phyloP scores from a whole-genome alignment of 2,888 invertebrate genomes.

The Cremastobaeus sp. region DNA sequence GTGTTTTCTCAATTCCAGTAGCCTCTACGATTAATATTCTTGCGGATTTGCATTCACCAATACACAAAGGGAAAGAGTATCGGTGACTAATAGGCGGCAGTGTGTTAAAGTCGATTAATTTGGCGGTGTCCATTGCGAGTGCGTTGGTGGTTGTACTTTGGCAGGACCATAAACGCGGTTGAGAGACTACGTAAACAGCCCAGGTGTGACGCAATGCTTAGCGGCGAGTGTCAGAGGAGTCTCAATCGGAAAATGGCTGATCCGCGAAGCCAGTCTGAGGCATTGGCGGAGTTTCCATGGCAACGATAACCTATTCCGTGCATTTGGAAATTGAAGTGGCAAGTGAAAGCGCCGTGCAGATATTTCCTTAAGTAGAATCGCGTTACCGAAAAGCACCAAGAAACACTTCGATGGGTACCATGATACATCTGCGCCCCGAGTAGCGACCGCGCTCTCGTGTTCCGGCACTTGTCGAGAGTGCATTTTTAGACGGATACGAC shows the following conservation, averaged over 20 bases:
- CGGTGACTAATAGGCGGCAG: no score
- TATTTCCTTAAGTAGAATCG: conserved; percentile 56
- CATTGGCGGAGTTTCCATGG: conserved; percentile 60
- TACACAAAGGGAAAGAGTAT: no score
- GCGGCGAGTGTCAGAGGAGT: conserved; percentile 43
- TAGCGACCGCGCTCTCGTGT: no score
- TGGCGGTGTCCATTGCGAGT: conserved; percentile 8
- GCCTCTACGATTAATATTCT: no score
- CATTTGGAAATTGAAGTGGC: conserved; percentile 62
- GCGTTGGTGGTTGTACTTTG: conserved; percentile 17
- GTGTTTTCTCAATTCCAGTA: no score
- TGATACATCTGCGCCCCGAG: conserved; percentile 52
- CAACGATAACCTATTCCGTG: conserved; percentile 61
- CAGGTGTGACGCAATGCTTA: conserved; percentile 36
- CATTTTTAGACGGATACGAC: no score
- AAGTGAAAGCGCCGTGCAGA: conserved; percentile 41
- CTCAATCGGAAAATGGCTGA: conserved; percentile 61
- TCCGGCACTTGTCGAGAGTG: no score
- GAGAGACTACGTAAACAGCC: conserved; percentile 43
- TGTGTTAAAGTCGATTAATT: conserved; percentile 39
- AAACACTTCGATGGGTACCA: conserved; percentile 54
- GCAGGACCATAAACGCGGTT: conserved; percentile 12
- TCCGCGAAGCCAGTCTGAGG: conserved; percentile 53
- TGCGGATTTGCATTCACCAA: no score
- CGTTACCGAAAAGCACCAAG: conserved; percentile 51